Evolutionary conservation across 1,140 invertebrate genomes (phyloP).

Genomic region (Thaumetopoea pityocampa): DNA sequence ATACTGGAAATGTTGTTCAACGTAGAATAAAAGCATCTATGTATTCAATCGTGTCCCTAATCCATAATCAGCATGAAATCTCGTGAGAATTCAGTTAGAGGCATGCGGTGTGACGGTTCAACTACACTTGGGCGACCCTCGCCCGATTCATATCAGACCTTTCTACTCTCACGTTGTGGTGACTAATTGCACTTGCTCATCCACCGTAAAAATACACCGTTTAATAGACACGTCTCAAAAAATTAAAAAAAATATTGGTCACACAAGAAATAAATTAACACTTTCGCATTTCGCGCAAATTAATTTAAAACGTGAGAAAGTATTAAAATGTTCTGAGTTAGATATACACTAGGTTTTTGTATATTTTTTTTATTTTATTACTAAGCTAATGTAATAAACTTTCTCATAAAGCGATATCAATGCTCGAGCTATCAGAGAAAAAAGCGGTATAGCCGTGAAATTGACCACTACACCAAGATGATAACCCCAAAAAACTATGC

Average conservation of each 20-base stretch:
- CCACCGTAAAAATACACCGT: slow-evolving; percentile 54
- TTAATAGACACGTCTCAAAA: slow-evolving; percentile 48
- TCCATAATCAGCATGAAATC: slow-evolving; percentile 16
- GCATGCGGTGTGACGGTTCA: slow-evolving; percentile 31
- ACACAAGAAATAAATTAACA: slow-evolving; percentile 16
- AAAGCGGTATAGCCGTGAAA: too few relatives aligned
- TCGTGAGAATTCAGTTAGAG: slow-evolving; percentile 12
- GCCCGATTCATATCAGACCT: slow-evolving; percentile 36
- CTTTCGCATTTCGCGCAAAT: slow-evolving; percentile 1
- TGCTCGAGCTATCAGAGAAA: too few relatives aligned
- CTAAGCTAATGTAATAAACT: too few relatives aligned
- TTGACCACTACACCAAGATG: too few relatives aligned
- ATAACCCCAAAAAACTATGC: too few relatives aligned
- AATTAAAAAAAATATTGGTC: slow-evolving; percentile 35
- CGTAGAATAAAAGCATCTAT: slow-evolving; percentile 11
- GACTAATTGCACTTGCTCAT: slow-evolving; percentile 56
- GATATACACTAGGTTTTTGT: slow-evolving; percentile 1
- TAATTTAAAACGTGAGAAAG: background rate
- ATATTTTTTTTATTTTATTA: slow-evolving; percentile 2
- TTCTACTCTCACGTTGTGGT: slow-evolving; percentile 47
- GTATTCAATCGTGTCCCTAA: slow-evolving; percentile 11
- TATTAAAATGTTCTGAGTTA: too few relatives aligned
- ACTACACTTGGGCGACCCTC: slow-evolving; percentile 21
- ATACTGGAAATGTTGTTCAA: slow-evolving; percentile 1
- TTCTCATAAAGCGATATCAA: too few relatives aligned